Base-by-base conservation (phyloP, 1,140 invertebrate genomes). In the Heliothis subflexa region DNA sequence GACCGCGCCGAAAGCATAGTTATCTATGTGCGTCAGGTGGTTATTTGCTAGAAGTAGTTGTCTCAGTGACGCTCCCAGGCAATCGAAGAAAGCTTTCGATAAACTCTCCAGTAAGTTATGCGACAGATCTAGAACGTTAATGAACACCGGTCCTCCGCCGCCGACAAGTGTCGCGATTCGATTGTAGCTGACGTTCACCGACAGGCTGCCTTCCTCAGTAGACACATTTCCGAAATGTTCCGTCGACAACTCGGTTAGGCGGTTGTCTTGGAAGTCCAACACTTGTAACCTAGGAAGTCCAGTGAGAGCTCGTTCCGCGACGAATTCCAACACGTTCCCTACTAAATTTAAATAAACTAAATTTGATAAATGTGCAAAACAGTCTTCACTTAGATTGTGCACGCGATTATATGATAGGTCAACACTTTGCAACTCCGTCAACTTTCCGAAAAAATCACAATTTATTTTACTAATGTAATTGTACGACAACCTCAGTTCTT, bases 401-500 rank as follows among this genome's bases (percentile, higher is more conserved):
- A 98, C 95, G 81, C 95, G 96, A 87, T 98, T 98, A 14, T 96
- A 96, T 52, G 96, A 96, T n/a, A 97, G 87, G 68, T 96, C 95
- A 10, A 97, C 89, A 13, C 95, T 97, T 86, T 97, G 96, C 66
- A 98, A 84, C 72, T 95, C 95, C 5, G 90, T 84, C 54, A 97
- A 88, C 54, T 92, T 91, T 61, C 91, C 85, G 82, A 97, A 97
- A 45, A 96, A 96, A 18, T 96, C 94, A 3, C 95, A 84, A 55
- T 96, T 94, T 3, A 97, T 87, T 11, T 85, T 89, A 59, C 95
- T 94, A 57, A 97, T 85, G 40, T 96, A 95, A 92, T 98, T 98
- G 85, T 97, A 96, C 5, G 97, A 96, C 16, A 98, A 91, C 81
- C 97, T 95, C 4, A 98, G 95, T 80, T 98, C 97, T 47, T 96